Evolutionary conservation across 2,888 invertebrate genomes (phyloP).

Genomic region (Hydriomena furcata): DNA sequence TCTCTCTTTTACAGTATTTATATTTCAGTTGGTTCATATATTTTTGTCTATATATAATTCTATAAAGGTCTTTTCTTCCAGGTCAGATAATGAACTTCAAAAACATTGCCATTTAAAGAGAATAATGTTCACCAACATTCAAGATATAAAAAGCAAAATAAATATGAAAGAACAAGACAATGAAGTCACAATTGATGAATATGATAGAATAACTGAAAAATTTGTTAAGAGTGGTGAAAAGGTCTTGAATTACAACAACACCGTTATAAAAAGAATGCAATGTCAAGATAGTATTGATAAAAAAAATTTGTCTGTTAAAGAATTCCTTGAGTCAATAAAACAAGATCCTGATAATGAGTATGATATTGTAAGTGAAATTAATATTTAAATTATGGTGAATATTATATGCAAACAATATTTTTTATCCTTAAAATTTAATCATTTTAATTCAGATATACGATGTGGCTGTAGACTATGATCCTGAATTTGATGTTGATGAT

Average conservation of each 20-base stretch:
- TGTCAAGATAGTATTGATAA: slow-evolving; percentile 7
- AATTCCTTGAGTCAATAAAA: slow-evolving; percentile 53
- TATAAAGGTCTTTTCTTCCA: slow-evolving; percentile 27
- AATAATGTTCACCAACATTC: slow-evolving; percentile 51
- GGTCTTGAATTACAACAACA: slow-evolving; percentile 40
- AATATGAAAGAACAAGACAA: slow-evolving; percentile 34
- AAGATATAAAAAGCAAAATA: slow-evolving; percentile 52
- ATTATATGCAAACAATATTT: too few relatives aligned
- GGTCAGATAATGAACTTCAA: slow-evolving; percentile 49
- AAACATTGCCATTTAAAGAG: slow-evolving; percentile 42
- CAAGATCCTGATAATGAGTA: slow-evolving; percentile 43
- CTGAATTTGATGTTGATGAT: slow-evolving; percentile 13
- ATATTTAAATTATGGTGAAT: too few relatives aligned
- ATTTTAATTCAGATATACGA: slow-evolving; percentile 12
- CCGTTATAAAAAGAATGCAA: slow-evolving; percentile 46
- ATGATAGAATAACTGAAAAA: slow-evolving; percentile 29
- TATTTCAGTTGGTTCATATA: too few relatives aligned
- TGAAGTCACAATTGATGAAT: slow-evolving; percentile 30
- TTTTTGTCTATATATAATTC: too few relatives aligned
- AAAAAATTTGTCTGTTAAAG: slow-evolving; percentile 44
- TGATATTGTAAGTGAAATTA: slow-evolving; percentile 34
- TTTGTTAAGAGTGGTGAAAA: slow-evolving; percentile 34
- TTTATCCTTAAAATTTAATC: neutral
- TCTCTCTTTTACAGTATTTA: too few relatives aligned
- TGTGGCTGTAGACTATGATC: slow-evolving; percentile 38